Base-by-base conservation (phyloP, 2,797 vertebrate genomes). In the Acrocephalus scirpaceus region DNA sequence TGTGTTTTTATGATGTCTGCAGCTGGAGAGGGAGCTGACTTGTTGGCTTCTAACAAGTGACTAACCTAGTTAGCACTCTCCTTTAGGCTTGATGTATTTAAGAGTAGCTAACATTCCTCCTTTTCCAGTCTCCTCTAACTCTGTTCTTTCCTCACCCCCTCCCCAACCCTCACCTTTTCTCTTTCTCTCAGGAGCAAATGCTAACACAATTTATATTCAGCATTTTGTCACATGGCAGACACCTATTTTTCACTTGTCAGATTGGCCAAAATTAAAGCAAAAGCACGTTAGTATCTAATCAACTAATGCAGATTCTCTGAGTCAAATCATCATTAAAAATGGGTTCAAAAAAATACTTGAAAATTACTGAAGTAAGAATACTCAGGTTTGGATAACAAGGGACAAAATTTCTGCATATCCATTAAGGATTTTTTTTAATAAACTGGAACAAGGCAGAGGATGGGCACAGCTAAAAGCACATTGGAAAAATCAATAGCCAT, bases 121-220 rank as follows among this genome's bases (percentile, higher is more conserved):
- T 85, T 79, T 40, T 72, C 14, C 50, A 93, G 40, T 42, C 45
- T 70, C 36, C 38, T 62, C 30, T 56, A 60, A 57, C 23, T 34
- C 18, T 2, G 0, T 34, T 85, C 71, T 73, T 90, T 83, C 54
- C 65, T 71, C 9, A 32, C 2, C 8, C 65, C 12, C 42, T 76
- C 36, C 53, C 26, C 64, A 87, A 0, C 34, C 27, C 58, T 91
- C 67, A 88, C 47, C 51, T 87, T 60, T 84, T 61, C 45, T 83
- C 62, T 74, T 78, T 79, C 61, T 93, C 91, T 76, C 53, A 90
- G 79, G 56, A 88, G 65, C 53, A 96, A 94, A 85, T 54, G 56
- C 62, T 93, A 95, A 89, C 65, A 86, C 86, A 94, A 96, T 96
- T 96, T 90, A 93, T 93, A 92, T 93, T 94, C 91, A 95, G 79